These are phyloP conservation scores for Folsomia manolachei DNA, from an alignment of 2,888 invertebrate genomes.

Conservation along the genomic window DNA sequence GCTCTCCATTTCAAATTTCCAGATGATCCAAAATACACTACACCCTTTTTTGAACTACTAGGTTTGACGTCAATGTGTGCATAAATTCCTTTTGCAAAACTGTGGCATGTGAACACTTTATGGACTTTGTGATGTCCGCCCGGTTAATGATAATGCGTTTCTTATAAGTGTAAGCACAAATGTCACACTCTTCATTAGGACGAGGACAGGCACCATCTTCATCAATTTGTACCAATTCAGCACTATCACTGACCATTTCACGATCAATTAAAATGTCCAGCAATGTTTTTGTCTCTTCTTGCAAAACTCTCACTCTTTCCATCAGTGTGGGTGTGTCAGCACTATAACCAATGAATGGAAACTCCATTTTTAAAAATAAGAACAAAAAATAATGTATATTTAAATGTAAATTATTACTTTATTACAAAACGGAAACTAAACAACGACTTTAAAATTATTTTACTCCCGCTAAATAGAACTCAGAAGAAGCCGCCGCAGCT, in stretches of 20 bases:
- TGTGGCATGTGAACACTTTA: background rate
- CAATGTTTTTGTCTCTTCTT: background rate
- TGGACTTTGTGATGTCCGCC: background rate
- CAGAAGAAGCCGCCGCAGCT: conserved; percentile 49
- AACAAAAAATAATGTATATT: too few species aligned
- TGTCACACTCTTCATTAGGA: background rate
- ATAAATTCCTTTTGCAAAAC: background rate
- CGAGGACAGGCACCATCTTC: background rate
- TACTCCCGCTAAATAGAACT: too few species aligned
- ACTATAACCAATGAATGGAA: background rate
- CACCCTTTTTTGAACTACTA: background rate
- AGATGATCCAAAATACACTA: background rate
- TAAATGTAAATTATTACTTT: too few species aligned
- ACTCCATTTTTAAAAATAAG: too few species aligned
- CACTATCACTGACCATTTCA: background rate
- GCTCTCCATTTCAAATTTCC: too few species aligned
- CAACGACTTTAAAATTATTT: too few species aligned
- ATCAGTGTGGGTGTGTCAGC: background rate
- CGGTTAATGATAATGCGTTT: background rate
- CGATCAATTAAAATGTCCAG: background rate
- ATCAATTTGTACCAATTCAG: background rate
- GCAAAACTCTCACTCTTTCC: background rate
- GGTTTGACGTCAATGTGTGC: background rate
- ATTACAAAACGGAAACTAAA: too few species aligned
- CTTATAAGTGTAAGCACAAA: background rate